These are phyloP conservation scores for Acromyrmex echinatior DNA, from an alignment of 1,140 invertebrate genomes.

Conservation along the genomic window DNA sequence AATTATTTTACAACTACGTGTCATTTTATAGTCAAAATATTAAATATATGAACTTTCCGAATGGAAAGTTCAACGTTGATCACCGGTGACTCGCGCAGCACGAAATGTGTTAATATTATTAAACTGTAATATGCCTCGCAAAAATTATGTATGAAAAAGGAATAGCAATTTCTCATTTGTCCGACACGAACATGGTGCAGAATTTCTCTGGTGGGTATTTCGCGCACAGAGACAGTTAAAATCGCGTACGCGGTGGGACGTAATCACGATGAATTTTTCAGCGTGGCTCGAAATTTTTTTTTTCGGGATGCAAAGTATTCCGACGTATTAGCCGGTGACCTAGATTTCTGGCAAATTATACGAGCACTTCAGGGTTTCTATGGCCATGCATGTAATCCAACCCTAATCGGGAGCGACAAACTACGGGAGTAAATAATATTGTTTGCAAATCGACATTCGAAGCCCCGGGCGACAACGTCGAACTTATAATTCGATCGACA, in stretches of 20 bases:
- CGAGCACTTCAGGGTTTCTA: slow-evolving; percentile 69
- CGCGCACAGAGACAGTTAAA: background rate
- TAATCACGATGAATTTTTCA: slow-evolving; percentile 32
- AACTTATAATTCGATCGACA: slow-evolving; percentile 58
- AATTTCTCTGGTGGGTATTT: slow-evolving; percentile 17
- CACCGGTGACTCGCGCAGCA: no score
- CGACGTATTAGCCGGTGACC: slow-evolving; percentile 60
- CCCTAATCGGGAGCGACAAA: slow-evolving; percentile 62
- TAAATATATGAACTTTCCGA: no score
- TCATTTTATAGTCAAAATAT: no score
- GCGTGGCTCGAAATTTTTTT: background rate
- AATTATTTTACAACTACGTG: no score
- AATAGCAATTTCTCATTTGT: background rate
- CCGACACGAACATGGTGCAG: background rate
- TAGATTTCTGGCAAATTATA: slow-evolving; percentile 70
- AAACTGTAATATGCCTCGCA: background rate
- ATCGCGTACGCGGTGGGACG: background rate
- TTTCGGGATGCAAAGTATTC: slow-evolving; percentile 62
- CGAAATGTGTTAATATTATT: background rate
- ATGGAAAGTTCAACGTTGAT: no score
- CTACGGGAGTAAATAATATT: slow-evolving; percentile 57
- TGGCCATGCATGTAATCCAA: slow-evolving; percentile 68
- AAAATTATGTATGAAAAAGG: background rate
- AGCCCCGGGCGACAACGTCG: slow-evolving; percentile 57
- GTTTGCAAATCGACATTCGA: slow-evolving; percentile 70